phyloP scores from a whole-genome alignment of 2,797 vertebrate genomes.

The Xyrichtys novacula region DNA sequence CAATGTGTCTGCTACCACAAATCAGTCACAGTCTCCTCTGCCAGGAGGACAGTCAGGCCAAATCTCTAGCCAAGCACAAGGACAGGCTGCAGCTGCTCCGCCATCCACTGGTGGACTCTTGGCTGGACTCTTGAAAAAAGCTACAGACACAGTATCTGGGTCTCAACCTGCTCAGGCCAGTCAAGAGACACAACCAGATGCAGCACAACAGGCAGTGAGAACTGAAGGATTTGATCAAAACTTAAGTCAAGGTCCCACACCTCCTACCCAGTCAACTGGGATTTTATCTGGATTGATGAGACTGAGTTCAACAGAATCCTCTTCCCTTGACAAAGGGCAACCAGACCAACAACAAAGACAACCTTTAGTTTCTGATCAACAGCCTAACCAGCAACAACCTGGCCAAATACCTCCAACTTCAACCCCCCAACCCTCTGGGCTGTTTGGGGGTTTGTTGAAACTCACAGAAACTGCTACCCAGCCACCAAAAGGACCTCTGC shows the following conservation, averaged over 20 bases:
- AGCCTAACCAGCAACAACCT: constrained; percentile 41
- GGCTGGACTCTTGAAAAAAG: constrained; percentile 83
- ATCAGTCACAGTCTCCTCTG: constrained; percentile 46
- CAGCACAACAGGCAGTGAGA: constrained; percentile 32
- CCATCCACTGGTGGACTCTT: constrained; percentile 72
- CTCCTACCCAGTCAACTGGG: constrained; percentile 40
- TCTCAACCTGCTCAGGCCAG: constrained; percentile 56
- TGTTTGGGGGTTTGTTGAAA: constrained; percentile 86
- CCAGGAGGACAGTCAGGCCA: constrained; percentile 50
- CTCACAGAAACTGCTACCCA: constrained; percentile 79
- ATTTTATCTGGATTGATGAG: constrained; percentile 66
- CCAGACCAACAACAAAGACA: constrained; percentile 43
- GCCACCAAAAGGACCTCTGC: constrained; percentile 41
- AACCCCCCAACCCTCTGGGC: constrained; percentile 71
- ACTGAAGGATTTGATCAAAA: constrained; percentile 39
- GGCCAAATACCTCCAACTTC: constrained; percentile 40
- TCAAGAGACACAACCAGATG: constrained; percentile 47
- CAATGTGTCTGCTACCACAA: constrained; percentile 65
- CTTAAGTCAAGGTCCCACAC: constrained; percentile 29
- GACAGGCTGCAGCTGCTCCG: constrained; percentile 45
- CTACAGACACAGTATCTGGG: constrained; percentile 73
- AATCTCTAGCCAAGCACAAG: constrained; percentile 49
- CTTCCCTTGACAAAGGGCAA: constrained; percentile 31
- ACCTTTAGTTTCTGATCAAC: constrained; percentile 40
- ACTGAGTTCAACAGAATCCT: constrained; percentile 76